Conservation (phyloP, 2,113 vertebrate species). For the Aegypius monachus region DNA sequence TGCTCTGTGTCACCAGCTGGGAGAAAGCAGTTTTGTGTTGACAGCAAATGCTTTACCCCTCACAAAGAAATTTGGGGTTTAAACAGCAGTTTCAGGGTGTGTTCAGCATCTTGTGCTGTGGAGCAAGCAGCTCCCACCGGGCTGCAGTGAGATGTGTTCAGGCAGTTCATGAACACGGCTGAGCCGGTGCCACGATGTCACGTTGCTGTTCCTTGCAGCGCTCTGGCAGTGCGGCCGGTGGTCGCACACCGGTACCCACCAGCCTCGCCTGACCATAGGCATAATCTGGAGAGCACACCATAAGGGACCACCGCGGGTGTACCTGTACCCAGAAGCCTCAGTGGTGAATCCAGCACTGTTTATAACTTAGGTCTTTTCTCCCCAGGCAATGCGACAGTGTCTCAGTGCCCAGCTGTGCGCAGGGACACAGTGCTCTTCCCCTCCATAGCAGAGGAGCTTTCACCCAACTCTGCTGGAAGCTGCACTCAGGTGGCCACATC, state of each 20-base stretch:
- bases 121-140: neutral
- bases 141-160: neutral
- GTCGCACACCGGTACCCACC: neutral
- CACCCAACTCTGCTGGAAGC: neutral
- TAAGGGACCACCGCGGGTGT: neutral
- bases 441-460: neutral
- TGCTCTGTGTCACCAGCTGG: neutral
- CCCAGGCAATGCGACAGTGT: rapidly evolving
- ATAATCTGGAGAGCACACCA: neutral
- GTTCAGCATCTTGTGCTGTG: neutral
- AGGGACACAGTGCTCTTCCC: neutral
- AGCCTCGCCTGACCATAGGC: neutral
- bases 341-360: neutral
- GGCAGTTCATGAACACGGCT: neutral
- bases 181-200: neutral
- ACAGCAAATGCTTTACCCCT: neutral
- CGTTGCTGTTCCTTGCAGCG: neutral
- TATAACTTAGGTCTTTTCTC: neutral
- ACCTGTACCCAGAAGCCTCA: neutral
- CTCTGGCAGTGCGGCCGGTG: rapidly evolving
- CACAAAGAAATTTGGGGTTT: neutral
- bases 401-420: rapidly evolving
- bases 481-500: neutral
- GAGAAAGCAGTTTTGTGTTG: neutral
- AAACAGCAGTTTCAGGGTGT: neutral